Base-by-base conservation (phyloP, 2,888 invertebrate species). In the Chelonus formosanus region DNA sequence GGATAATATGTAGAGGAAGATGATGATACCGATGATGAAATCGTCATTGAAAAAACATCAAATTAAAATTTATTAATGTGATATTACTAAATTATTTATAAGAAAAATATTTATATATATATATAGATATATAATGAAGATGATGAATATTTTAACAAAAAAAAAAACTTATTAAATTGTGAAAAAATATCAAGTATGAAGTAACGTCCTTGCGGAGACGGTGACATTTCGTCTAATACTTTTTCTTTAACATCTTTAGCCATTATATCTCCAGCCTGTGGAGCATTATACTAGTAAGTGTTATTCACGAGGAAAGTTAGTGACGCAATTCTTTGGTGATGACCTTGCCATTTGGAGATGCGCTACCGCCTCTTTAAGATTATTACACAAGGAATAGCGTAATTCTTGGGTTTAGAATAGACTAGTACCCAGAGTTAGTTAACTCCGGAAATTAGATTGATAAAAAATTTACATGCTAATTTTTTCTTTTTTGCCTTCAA, bases 341-440 rank as follows among this genome's bases (percentile, higher is more conserved):
- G 80, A 80, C 80, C 80, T 80, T 80, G 80, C 79, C 80, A 80
- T 79, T 79, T 80, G 77, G 75, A 78, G 79, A 80, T 78, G 78
- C 75, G 76, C 75, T 72, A 32, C 32, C 52, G 32, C 52, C 52
- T 52, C 52, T 52, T 48, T n/a, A 20, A 3, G 52, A 32, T 52
- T 31, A 32, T 32, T 48, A 48, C 10, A 3, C 20, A 20, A 48
- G n/a, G 20, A 20, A 20, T 48, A 48, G 48, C 10, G 20, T n/a
- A 20, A 48, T n/a, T 52, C 52, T 52, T 31, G 32, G 8, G 32
- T 52, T 7, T 52, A 32, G 52, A 40, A 20, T 20, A 40, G 40
- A 5, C 40, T 40, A 4, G 6, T 20, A 20, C 20, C 40, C 3
- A 40, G 40, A 40, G 40, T 40, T 40, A 40, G 40, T 40, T 40